Conservation (phyloP, 2,888 invertebrate genomes). For the Drosophila siamana region DNA sequence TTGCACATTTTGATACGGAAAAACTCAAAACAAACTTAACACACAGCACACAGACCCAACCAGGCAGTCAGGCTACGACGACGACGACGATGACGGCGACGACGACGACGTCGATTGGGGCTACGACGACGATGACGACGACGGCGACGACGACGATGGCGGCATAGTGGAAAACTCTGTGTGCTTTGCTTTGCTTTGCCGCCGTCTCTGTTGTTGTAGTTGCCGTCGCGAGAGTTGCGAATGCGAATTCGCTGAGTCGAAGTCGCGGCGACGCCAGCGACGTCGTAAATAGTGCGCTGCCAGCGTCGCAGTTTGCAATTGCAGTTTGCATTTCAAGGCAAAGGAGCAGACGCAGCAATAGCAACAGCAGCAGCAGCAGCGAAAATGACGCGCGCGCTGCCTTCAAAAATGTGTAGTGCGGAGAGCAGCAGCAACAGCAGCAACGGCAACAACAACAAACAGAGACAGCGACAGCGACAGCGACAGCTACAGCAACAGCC, state of each 20-base stretch:
- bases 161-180: constrained; percentile 67
- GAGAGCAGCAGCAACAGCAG: constrained; percentile 46
- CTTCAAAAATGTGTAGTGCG: constrained; percentile 50
- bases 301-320: constrained; percentile 53
- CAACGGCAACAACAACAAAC: constrained; percentile 13
- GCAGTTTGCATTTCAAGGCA: constrained; percentile 66
- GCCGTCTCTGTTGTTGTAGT: constrained; percentile 19
- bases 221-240: constrained; percentile 58
- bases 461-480: constrained; percentile 15
- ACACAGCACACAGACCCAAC: constrained; percentile 36
- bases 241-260: constrained; percentile 76
- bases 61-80: constrained; percentile 40
- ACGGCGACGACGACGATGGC: constrained; percentile 60
- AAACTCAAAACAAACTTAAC: constrained; percentile 84
- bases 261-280: constrained; percentile 52
- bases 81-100: constrained; percentile 63
- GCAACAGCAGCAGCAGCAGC: constrained; percentile 22
- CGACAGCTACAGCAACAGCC: constrained; percentile 27
- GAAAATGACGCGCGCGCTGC: constrained; percentile 37
- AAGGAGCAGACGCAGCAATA: constrained; percentile 57
- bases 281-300: constrained; percentile 63
- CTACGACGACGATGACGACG: constrained; percentile 48
- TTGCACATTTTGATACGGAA: constrained; percentile 85
- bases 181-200: constrained; percentile 34
- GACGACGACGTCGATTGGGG: constrained; percentile 44